phyloP scores from a whole-genome alignment of 2,113 vertebrate genomes.

The Pseudonaja textilis region DNA sequence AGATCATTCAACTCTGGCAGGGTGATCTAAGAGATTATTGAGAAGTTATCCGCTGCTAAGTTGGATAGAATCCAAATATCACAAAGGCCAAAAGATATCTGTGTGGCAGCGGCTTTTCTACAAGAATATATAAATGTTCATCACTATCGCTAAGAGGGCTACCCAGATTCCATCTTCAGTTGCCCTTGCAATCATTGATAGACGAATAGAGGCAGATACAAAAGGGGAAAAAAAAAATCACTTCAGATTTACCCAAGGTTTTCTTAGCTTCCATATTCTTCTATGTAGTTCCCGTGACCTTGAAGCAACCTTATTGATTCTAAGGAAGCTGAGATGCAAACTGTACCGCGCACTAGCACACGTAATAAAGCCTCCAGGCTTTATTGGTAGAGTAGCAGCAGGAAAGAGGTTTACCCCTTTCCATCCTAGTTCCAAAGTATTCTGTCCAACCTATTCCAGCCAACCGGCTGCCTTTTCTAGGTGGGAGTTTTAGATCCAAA shows the following conservation, averaged over 20 bases:
- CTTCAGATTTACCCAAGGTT: too few relatives aligned
- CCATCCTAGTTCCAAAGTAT: neutral
- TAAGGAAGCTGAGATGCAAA: neutral
- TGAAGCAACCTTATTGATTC: neutral
- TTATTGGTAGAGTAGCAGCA: neutral
- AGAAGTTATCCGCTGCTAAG: neutral
- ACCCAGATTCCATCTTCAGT: neutral
- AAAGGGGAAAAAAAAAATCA: neutral
- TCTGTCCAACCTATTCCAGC: neutral
- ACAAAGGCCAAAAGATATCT: neutral
- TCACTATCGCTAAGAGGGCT: neutral
- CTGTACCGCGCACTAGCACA: too few relatives aligned
- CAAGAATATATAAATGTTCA: neutral
- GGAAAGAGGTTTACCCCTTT: neutral
- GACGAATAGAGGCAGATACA: neutral
- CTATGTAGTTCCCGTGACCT: neutral
- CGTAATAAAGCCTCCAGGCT: neutral
- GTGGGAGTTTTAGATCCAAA: neutral
- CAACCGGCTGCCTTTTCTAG: neutral
- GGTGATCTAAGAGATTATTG: neutral
- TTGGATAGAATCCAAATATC: neutral
- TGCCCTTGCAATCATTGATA: neutral
- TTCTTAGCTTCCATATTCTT: too few relatives aligned
- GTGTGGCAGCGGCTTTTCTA: neutral
- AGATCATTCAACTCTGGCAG: neutral